phyloP scores from a whole-genome alignment of 2,113 vertebrate species.

The Hystrix cristata region DNA sequence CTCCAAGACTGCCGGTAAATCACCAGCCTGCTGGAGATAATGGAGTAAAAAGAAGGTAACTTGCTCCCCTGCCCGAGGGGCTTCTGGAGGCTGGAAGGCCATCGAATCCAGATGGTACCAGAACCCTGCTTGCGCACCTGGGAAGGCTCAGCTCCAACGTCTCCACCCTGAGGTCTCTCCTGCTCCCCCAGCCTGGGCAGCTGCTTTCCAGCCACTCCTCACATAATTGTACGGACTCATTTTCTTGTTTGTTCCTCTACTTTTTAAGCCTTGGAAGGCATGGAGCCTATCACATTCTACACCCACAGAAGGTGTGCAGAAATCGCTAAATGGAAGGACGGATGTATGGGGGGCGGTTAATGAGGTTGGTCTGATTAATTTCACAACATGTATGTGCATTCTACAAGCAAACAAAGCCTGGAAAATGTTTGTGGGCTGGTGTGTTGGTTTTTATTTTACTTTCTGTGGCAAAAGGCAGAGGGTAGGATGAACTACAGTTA shows the following conservation, averaged over 20 bases:
- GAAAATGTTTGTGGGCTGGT: conserved; percentile 32
- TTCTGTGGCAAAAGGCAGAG: conserved; percentile 36
- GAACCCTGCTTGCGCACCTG: neutral
- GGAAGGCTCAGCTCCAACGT: neutral
- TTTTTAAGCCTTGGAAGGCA: neutral
- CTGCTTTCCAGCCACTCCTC: neutral
- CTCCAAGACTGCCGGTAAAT: neutral
- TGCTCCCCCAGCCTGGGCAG: neutral
- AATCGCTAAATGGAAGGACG: neutral
- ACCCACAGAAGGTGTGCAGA: neutral
- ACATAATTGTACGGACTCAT: neutral
- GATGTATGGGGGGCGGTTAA: neutral
- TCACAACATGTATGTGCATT: conserved; percentile 24
- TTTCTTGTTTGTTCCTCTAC: neutral
- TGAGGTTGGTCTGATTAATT: neutral
- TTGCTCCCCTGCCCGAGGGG: neutral
- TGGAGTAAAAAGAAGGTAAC: neutral
- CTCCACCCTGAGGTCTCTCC: neutral
- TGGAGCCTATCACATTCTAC: neutral
- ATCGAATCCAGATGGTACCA: neutral
- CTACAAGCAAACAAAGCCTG: conserved; percentile 16
- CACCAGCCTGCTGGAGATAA: neutral
- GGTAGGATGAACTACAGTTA: neutral
- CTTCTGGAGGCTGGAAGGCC: neutral
- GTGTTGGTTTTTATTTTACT: conserved; percentile 56